These are phyloP conservation scores for Ageneiosus marmoratus DNA, from an alignment of 2,113 vertebrate species.

Conservation along the genomic window DNA sequence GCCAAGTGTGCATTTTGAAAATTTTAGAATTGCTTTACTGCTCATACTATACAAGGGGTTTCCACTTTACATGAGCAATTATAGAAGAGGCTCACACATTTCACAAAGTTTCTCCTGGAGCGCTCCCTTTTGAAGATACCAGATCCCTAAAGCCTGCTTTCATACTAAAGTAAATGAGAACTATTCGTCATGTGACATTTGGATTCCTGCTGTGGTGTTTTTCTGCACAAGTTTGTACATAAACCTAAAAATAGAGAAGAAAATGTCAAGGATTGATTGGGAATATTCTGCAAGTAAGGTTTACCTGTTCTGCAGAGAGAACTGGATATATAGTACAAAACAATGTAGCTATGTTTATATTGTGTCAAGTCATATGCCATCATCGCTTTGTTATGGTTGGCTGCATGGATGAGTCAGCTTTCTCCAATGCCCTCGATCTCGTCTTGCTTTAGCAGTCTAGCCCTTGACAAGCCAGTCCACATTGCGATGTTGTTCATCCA, in stretches of 20 bases:
- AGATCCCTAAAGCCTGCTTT: not conserved
- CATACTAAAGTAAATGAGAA: not conserved
- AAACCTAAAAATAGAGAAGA: not conserved
- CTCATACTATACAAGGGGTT: not conserved
- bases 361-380: too few relatives aligned
- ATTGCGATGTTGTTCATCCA: too few relatives aligned
- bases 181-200: not conserved
- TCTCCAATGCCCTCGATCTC: too few relatives aligned
- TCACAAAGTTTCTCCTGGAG: not conserved
- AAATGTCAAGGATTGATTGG: not conserved
- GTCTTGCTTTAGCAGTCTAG: too few relatives aligned
- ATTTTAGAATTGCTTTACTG: not conserved
- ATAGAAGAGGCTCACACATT: not conserved
- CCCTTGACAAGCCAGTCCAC: too few relatives aligned
- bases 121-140: not conserved
- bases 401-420: too few relatives aligned
- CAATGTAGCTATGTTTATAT: too few relatives aligned
- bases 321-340: not conserved
- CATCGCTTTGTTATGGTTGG: too few relatives aligned
- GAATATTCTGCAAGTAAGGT: not conserved
- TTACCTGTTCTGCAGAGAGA: not conserved
- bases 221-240: not conserved
- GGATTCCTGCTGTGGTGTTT: not conserved
- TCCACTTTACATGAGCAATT: not conserved
- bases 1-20: not conserved